Percentiles rank a stretch among this genome's conserved stretches.
Conservation (phyloP, 2,113 vertebrate genomes). For the Trematocara zebra region DNA sequence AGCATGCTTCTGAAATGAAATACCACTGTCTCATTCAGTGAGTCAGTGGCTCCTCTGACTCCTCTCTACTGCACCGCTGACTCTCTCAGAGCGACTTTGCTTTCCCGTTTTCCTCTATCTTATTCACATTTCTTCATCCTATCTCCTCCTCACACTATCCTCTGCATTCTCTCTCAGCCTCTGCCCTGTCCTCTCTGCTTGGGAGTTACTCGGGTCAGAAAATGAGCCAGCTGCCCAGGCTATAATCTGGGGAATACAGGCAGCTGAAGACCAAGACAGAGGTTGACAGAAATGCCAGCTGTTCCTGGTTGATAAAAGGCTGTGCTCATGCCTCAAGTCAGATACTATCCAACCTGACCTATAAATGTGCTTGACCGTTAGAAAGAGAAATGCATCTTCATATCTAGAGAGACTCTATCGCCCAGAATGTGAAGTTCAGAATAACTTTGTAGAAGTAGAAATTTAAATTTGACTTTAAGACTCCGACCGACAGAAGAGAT, state of each 20-base stretch:
- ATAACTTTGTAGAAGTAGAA: not conserved
- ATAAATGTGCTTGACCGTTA: constrained; percentile 30
- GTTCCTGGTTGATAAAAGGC: constrained; percentile 52
- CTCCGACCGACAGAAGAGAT: not conserved
- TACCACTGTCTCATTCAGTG: not conserved
- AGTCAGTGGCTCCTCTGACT: not conserved
- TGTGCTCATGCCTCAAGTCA: constrained; percentile 15
- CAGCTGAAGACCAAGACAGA: constrained; percentile 20
- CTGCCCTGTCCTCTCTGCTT: constrained; percentile 9
- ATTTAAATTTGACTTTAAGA: constrained; percentile 18
- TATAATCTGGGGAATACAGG: constrained; percentile 61
- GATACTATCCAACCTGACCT: constrained; percentile 57
- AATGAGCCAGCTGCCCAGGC: constrained; percentile 18
- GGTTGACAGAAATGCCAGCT: constrained; percentile 54
- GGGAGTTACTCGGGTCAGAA: constrained; percentile 43
- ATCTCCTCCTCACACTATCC: not conserved
- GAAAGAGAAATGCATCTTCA: not conserved
- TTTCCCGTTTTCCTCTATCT: not conserved
- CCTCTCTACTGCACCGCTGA: not conserved
- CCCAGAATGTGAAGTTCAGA: not conserved
- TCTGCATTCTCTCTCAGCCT: not conserved
- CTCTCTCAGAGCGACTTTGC: not conserved
- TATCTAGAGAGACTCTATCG: not conserved
- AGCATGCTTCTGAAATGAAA: not conserved
- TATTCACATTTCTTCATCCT: constrained; percentile 29